Conservation (phyloP, 2,797 vertebrate genomes). For the Fratercula arctica region DNA sequence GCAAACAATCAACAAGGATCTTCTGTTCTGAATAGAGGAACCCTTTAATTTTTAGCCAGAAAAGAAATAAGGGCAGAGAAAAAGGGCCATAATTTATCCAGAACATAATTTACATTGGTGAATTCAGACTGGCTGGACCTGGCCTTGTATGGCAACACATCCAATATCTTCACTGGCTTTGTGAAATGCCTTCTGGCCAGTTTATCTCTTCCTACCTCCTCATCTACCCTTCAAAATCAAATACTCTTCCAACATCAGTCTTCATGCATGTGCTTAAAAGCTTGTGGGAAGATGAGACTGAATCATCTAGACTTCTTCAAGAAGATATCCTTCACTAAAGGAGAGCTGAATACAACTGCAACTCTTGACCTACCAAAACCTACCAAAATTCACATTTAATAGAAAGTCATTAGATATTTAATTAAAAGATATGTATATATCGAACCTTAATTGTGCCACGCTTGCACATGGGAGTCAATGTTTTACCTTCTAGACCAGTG, state of each 20-base stretch:
- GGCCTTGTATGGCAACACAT: not conserved
- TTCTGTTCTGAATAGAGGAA: not conserved
- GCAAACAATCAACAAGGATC: not conserved
- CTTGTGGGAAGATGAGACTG: not conserved
- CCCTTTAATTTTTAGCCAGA: not conserved
- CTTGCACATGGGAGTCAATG: not conserved
- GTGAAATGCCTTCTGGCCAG: not conserved
- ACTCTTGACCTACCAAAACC: not conserved
- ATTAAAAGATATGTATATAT: fast-evolving
- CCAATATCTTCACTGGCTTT: not conserved
- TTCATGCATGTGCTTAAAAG: not conserved
- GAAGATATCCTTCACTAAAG: not conserved
- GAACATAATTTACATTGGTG: not conserved
- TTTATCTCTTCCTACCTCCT: not conserved
- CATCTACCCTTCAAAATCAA: not conserved
- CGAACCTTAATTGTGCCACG: fast-evolving
- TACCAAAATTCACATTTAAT: not conserved
- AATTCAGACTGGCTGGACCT: not conserved
- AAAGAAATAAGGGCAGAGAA: not conserved
- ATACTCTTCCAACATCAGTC: not conserved
- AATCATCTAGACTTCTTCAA: not conserved
- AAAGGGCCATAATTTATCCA: not conserved
- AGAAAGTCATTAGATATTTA: not conserved
- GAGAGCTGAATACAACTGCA: not conserved
- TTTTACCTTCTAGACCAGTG: constrained; percentile 80